Evolutionary conservation across 2,888 invertebrate species (phyloP).

Genomic region (Coecobrya sp.): DNA sequence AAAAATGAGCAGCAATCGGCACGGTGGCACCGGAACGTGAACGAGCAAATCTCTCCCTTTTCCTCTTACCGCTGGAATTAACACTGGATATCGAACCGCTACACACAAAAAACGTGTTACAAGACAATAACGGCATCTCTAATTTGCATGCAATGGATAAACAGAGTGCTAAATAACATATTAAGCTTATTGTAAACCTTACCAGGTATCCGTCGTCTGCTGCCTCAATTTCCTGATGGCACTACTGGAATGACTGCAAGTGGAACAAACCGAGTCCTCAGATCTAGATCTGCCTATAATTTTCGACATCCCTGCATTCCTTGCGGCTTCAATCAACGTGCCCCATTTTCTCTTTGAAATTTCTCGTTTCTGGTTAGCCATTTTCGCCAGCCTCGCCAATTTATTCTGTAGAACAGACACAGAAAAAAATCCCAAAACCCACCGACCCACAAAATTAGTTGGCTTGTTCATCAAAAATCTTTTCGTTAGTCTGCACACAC

Average conservation of each 20-base stretch:
- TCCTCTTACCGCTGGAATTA: constrained; percentile 84
- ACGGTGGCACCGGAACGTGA: constrained; percentile 84
- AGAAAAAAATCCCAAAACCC: neutral
- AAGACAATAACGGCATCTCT: neutral
- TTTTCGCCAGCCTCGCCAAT: constrained; percentile 87
- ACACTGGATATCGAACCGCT: constrained; percentile 85
- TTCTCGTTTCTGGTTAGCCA: constrained; percentile 87
- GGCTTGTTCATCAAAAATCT: neutral
- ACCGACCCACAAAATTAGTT: constrained; percentile 50
- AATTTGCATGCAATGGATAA: neutral
- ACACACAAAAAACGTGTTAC: constrained; percentile 13
- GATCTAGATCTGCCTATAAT: constrained; percentile 93
- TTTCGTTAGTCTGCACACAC: constrained; percentile 56
- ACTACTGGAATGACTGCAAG: constrained; percentile 87
- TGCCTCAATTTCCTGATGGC: constrained; percentile 81
- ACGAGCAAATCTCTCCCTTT: constrained; percentile 85
- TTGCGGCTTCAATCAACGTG: constrained; percentile 95
- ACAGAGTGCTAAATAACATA: neutral
- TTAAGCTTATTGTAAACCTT: constrained; percentile 16
- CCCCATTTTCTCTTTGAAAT: constrained; percentile 88
- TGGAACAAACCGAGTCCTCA: constrained; percentile 93
- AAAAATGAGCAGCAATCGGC: constrained; percentile 81
- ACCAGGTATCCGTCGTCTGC: constrained; percentile 85
- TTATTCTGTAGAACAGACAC: constrained; percentile 68
- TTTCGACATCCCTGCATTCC: constrained; percentile 92